These are phyloP conservation scores for Brassicogethes aeneus DNA, from an alignment of 2,888 invertebrate genomes.

Conservation along the genomic window DNA sequence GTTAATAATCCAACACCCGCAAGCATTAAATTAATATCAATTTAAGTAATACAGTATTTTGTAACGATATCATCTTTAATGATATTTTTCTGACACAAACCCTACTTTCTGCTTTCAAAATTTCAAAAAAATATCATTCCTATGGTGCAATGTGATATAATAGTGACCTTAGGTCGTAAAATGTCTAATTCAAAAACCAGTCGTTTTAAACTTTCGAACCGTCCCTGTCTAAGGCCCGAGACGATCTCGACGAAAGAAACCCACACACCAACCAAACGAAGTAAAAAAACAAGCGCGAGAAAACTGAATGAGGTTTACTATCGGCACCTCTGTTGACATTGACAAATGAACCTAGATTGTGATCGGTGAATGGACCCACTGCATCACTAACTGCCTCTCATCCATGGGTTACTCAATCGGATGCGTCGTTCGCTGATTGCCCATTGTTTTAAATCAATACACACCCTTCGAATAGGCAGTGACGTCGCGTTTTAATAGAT, in stretches of 20 bases:
- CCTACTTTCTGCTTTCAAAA: too few relatives aligned
- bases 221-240: background rate
- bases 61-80: too few relatives aligned
- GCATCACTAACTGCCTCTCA: conserved; percentile 34
- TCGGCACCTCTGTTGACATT: conserved; percentile 53
- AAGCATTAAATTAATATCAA: background rate
- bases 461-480: conserved; percentile 17
- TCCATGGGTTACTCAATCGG: conserved; percentile 29
- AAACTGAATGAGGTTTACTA: conserved; percentile 35
- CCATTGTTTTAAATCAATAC: conserved; percentile 35
- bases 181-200: background rate
- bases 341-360: conserved; percentile 71
- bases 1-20: too few relatives aligned
- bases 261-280: background rate
- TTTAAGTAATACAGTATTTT: too few relatives aligned
- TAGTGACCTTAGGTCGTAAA: too few relatives aligned
- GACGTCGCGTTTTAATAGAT: too few relatives aligned
- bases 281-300: conserved; percentile 16
- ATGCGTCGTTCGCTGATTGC: conserved; percentile 26
- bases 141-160: too few relatives aligned
- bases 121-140: too few relatives aligned
- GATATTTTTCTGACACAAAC: too few relatives aligned
- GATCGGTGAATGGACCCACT: conserved; percentile 54
- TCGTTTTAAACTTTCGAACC: background rate
- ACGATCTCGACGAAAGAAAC: background rate